Conservation (phyloP, 2,888 invertebrate species). For the Cephonodes hylas region DNA sequence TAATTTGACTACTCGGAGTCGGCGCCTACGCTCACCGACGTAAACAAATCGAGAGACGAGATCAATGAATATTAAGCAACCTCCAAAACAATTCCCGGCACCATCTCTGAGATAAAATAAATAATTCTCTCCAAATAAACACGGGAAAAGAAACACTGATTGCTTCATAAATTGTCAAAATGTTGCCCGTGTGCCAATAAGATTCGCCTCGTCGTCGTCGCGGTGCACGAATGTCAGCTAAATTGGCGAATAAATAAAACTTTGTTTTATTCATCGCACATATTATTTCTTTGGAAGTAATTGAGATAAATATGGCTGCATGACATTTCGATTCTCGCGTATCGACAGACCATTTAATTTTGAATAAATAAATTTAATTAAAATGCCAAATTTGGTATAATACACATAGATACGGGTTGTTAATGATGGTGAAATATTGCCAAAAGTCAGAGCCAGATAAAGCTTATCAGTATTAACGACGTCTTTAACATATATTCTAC, state of each 20-base stretch:
- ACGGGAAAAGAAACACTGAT: constrained; percentile 66
- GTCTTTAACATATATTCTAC: constrained; percentile 5
- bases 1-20: constrained; percentile 58
- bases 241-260: constrained; percentile 63
- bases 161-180: constrained; percentile 76
- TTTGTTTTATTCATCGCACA: constrained; percentile 37
- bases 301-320: constrained; percentile 49
- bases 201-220: constrained; percentile 51
- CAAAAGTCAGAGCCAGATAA: not conserved
- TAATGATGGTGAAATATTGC: not conserved
- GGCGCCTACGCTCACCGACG: constrained; percentile 62
- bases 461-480: constrained; percentile 1
- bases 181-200: constrained; percentile 53
- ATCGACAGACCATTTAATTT: not conserved
- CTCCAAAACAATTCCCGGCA: constrained; percentile 68
- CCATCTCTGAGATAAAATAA: constrained; percentile 64
- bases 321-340: not conserved
- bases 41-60: constrained; percentile 72
- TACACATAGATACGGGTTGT: not conserved
- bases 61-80: constrained; percentile 77
- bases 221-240: constrained; percentile 61
- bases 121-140: constrained; percentile 69
- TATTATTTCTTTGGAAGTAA: constrained; percentile 49
- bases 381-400: not conserved
- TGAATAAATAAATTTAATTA: not conserved